Evolutionary conservation across 1,140 invertebrate species (phyloP).

Genomic region (Cryptotermes secundus): DNA sequence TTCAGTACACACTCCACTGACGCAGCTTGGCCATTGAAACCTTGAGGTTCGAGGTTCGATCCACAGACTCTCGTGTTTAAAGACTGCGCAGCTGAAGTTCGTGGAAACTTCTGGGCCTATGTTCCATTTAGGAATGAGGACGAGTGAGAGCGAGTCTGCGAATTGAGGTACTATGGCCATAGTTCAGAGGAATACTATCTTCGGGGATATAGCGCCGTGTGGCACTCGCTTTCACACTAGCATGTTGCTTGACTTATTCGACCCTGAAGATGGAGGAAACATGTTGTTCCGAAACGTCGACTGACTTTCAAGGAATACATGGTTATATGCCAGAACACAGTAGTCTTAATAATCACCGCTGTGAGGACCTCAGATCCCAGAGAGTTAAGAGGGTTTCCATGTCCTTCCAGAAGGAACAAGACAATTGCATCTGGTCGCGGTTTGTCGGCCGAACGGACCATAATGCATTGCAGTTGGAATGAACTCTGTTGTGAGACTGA

Average conservation of each 20-base stretch:
- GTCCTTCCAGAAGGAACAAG: not conserved
- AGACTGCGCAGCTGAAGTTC: not conserved
- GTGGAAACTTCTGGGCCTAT: not conserved
- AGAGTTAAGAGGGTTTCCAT: constrained; percentile 3
- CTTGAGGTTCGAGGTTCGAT: not conserved
- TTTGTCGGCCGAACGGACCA: not conserved
- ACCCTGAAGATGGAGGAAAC: too few relatives aligned
- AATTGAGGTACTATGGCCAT: not conserved
- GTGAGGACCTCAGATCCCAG: too few relatives aligned
- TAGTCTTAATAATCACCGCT: too few relatives aligned
- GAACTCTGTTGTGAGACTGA: not conserved
- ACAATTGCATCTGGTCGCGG: not conserved
- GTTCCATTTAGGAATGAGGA: not conserved
- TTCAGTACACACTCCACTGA: too few relatives aligned
- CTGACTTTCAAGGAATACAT: too few relatives aligned
- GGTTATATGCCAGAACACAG: too few relatives aligned
- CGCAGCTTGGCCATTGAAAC: too few relatives aligned
- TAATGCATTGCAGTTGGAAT: not conserved
- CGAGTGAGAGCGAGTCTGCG: not conserved
- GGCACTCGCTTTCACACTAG: too few relatives aligned
- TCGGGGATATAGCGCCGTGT: too few relatives aligned
- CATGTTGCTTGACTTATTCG: too few relatives aligned
- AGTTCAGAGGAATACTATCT: too few relatives aligned
- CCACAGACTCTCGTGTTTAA: not conserved
- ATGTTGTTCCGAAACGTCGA: too few relatives aligned